Evolutionary conservation across 2,113 vertebrate species (phyloP).

Genomic region (Anoura caudifer): DNA sequence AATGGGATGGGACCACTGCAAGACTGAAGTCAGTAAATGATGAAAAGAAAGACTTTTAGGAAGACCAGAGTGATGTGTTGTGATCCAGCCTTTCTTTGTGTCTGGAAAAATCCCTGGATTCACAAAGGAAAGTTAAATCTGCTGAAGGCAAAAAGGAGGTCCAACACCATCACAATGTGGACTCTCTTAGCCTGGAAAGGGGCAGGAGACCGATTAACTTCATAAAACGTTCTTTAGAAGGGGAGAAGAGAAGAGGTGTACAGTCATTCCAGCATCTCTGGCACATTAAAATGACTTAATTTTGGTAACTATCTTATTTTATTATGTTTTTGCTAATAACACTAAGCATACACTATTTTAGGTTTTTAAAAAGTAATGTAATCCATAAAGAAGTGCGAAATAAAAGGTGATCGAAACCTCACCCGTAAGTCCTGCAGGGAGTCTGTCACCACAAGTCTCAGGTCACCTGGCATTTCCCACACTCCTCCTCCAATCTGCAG

Average conservation of each 20-base stretch:
- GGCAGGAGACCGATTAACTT: background rate
- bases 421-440: background rate
- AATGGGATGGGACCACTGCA: background rate
- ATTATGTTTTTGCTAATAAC: background rate
- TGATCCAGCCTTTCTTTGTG: background rate
- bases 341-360: background rate
- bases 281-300: background rate
- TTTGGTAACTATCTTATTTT: background rate
- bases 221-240: background rate
- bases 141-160: background rate
- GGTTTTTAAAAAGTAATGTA: background rate
- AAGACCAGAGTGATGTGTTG: fast-evolving
- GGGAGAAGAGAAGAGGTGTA: background rate
- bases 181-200: background rate
- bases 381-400: background rate
- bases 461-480: background rate
- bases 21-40: background rate
- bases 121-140: background rate
- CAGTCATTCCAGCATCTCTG: background rate
- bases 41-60: background rate
- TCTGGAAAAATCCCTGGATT: background rate
- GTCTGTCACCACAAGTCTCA: background rate
- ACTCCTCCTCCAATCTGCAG: background rate
- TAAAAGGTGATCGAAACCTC: background rate
- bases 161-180: background rate